Evolutionary conservation across 1,140 invertebrate genomes (phyloP), one percentile per base, ranked within the genome.

Genomic region (Rhizoglyphus robini): DNA sequence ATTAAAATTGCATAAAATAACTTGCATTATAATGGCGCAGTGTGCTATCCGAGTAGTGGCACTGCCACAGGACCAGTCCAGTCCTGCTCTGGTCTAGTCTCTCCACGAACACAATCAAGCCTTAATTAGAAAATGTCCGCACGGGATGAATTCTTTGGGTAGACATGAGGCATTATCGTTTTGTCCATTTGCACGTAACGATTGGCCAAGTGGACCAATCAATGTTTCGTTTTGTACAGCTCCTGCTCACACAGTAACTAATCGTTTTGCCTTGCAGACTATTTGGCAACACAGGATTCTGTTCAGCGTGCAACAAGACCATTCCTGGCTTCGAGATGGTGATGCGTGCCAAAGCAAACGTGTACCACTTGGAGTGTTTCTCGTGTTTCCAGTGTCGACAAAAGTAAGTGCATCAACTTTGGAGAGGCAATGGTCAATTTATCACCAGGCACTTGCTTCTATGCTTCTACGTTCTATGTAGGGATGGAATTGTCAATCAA

Each of bases 301-400:
- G 91, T 76, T 86, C 90, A 62, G 89, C 89, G 23, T 93, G 89
- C 78, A 87, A 87, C 74, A 92, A 93, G 82, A 86, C 88, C 70
- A 95, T 96, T 75, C 90, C 90, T 25, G 90, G 90, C 49, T 95
- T 94, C 78, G 91, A 96, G 79, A 92, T 95, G 89, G 92, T 95
- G 67, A 95, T 96, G 92, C 81, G 90, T 76, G 91, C 90, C 23
- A 86, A 89, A 75, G 86, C 84, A 71, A 93, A 94, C 77, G 90
- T 94, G 60, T 96, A 96, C 77, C 92, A 96, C 79, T 81, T 95
- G 73, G 91, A 96, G 75, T 96, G 92, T 75, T 96, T 96, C 76
- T 89, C 90, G 67, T 96, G 92, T 79, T 90, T 94, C 76, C 88
- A 93, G 75, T 96, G 91, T 77, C 90, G 89, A 81, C 88, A 94